These are phyloP conservation scores for Drosophila littoralis DNA, from an alignment of 1,140 invertebrate genomes.

Conservation along the genomic window DNA sequence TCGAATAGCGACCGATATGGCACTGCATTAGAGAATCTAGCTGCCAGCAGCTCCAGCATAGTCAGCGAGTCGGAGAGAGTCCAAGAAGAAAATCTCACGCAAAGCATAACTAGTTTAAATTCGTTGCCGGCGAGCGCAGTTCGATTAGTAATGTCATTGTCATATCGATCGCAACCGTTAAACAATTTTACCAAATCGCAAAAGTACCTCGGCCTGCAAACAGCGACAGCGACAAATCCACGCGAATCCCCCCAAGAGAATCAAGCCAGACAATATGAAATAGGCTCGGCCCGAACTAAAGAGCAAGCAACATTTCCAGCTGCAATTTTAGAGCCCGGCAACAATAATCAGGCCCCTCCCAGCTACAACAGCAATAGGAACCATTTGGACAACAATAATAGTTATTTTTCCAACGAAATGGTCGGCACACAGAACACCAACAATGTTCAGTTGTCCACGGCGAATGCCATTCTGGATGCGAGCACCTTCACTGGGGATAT, in stretches of 20 bases:
- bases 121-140: background rate
- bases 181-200: background rate
- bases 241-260: background rate
- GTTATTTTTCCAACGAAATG: slow-evolving; percentile 42
- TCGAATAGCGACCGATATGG: slow-evolving; percentile 13
- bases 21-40: background rate
- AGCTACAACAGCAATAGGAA: slow-evolving; percentile 2
- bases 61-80: background rate
- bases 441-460: slow-evolving; percentile 24
- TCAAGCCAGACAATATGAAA: background rate
- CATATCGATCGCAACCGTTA: slow-evolving; percentile 13
- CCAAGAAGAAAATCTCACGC: background rate
- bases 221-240: background rate
- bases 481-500: slow-evolving; percentile 21
- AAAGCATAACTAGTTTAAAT: background rate
- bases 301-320: background rate
- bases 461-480: slow-evolving; percentile 10
- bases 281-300: background rate
- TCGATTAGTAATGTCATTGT: slow-evolving; percentile 28
- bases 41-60: background rate
- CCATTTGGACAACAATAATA: slow-evolving; percentile 1
- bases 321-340: background rate
- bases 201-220: background rate
- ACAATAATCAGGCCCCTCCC: background rate
- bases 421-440: slow-evolving; percentile 53